Base-by-base conservation (phyloP, 2,797 vertebrate genomes). In the Triplophysa bombifrons region DNA sequence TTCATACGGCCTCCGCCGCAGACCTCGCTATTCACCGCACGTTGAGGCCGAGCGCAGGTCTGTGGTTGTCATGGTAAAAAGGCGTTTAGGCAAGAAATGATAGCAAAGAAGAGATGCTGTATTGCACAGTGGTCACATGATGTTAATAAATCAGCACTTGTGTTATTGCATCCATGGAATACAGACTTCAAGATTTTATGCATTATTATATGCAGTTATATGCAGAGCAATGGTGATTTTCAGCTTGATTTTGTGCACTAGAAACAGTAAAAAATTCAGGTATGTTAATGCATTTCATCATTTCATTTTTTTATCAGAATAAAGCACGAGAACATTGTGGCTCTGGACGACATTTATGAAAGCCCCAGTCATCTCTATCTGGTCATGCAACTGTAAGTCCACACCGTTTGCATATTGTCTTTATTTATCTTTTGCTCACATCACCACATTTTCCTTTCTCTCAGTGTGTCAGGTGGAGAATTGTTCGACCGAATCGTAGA, bases 321-420 rank as follows among this genome's bases (percentile, higher is more conserved):
- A 89, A 96, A 99, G 88, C 97, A 99, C 85, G 97, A 99, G 90
- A 99, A 99, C 88, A 99, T 99, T 0, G 97, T 99, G 88, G 96
- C 98, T 0, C 90, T 99, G 88, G 97, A 98, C 90, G 97, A 99
- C 88, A 99, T 99, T 88, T 98, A 98, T n/a, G 98, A 99, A 89
- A 99, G 97, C 76, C 93, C 97, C 0, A 96, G 95, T 80, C 97
- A 99, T 88, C 92, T 99, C 76, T 99, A 99, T 87, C 91, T 99
- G 90, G 96, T 99, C 81, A 99, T 99, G 98, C 96, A 99, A 85
- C 90, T 99, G 98, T 99, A 89, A 99, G 96, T 98, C 34, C 34
- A 38, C 13, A 14, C 30, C 34, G 60, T 63, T 17, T 63, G 16
- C 27, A 38, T 64, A 34, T 38, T 50, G 25, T 41, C 76, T 41